phyloP scores from a whole-genome alignment of 2,113 vertebrate genomes.

The Gallinago jamesoni region DNA sequence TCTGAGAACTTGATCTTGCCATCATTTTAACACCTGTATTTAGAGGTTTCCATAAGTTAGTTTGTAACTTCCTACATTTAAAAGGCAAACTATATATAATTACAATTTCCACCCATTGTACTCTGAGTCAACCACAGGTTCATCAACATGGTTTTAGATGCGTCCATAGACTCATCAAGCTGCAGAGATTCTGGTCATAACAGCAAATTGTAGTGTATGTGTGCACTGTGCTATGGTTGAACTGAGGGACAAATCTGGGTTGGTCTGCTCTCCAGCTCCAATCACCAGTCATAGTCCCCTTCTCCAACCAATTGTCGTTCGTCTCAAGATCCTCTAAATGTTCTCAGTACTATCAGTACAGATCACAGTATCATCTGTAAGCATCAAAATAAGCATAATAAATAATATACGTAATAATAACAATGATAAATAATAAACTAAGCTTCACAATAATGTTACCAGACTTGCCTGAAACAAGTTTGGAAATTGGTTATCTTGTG shows the following conservation, averaged over 20 bases:
- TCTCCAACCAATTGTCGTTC: background rate
- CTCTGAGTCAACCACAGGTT: background rate
- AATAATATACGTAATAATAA: background rate
- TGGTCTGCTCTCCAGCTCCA: background rate
- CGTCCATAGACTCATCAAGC: background rate
- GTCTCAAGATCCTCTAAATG: background rate
- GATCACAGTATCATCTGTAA: background rate
- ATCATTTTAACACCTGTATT: background rate
- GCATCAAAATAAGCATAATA: background rate
- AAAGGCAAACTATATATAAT: background rate
- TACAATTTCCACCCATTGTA: too few relatives aligned
- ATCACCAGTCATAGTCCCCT: background rate
- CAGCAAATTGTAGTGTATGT: background rate
- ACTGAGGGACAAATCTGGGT: background rate
- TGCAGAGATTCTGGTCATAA: background rate
- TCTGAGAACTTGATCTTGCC: background rate
- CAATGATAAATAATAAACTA: background rate
- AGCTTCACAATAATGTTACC: background rate
- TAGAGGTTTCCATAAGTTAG: background rate
- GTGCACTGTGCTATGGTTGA: too few relatives aligned
- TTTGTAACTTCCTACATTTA: background rate
- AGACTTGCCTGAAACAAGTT: background rate
- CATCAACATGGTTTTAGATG: background rate
- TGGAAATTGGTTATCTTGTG: background rate
- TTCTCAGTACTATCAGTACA: background rate